These are phyloP conservation scores for Panurus biarmicus DNA, from an alignment of 2,113 vertebrate genomes.

Conservation along the genomic window DNA sequence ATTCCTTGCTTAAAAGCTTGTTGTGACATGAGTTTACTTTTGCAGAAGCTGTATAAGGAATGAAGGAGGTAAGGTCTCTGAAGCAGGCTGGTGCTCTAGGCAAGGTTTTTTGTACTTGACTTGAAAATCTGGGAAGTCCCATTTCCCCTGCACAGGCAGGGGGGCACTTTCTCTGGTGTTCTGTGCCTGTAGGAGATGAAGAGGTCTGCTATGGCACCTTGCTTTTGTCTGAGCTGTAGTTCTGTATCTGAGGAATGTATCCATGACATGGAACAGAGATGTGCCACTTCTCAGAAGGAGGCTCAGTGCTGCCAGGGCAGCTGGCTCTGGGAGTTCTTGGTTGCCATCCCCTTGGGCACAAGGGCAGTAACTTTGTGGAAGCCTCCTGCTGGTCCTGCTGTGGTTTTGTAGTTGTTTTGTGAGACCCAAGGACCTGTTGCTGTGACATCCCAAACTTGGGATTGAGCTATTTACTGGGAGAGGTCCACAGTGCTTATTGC, in stretches of 20 bases:
- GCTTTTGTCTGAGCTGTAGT: accelerated
- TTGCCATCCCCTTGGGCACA: neutral
- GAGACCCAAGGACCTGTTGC: neutral
- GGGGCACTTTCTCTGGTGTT: neutral
- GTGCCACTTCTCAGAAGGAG: neutral
- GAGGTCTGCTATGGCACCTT: neutral
- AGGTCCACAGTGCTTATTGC: neutral
- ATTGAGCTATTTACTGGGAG: neutral
- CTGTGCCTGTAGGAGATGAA: neutral
- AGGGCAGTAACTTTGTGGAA: neutral
- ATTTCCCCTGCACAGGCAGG: neutral
- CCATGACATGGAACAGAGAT: neutral
- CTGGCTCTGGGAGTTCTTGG: neutral
- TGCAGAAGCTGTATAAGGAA: neutral
- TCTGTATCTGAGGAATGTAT: neutral
- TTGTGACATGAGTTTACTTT: neutral
- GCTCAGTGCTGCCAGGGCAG: neutral
- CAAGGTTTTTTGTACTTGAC: neutral
- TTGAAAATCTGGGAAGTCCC: neutral
- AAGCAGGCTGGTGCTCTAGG: neutral
- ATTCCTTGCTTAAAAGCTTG: neutral
- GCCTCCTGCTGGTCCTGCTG: neutral
- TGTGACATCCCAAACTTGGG: neutral
- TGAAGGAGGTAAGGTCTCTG: neutral
- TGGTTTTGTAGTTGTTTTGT: neutral